Evolutionary conservation across 2,888 invertebrate genomes (phyloP), one percentile per base, ranked within the genome.

Genomic region (Lycia hirtaria): DNA sequence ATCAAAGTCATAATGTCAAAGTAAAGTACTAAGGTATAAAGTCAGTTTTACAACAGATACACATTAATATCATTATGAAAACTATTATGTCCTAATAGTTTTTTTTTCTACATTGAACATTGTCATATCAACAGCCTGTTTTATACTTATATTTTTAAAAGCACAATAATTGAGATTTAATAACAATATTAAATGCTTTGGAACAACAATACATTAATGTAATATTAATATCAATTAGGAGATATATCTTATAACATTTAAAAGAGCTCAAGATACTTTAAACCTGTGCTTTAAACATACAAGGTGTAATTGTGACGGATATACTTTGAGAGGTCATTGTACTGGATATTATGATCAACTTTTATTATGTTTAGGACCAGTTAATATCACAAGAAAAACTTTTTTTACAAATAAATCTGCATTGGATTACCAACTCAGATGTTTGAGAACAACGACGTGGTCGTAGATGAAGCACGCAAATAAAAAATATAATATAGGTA

Each of bases 171-270:
- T 12, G 17, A 20, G 9, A 35, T 10, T 38, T 15, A 47, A 7
- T 17, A 60, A 67, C 52, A 52, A 45, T 19, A 56, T 49, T 85
- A 86, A 87, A 87, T 86, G 87, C 87, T 82, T 82, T 80, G 78
- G 78, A 78, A 81, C 75, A 72, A 71, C 67, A 55, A 59, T 49
- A 53, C 24, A 47, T 44, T 38, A 28, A 33, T 43, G 32, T 28
- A 37, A 40, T 28, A 45, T 22, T 50, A 50, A 45, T 56, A 48
- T 50, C 22, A 53, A 40, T 17, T 41, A 51, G 14, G 45, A 50
- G 40, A 50, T 9, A 47, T 19, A 32, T 33, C 41, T 26, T 52
- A 51, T 10, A 15, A 33, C 7, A 12, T 22, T 38, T n/a, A 10
- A 12, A 15, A 15, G 20, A 41, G 6, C 38, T 37, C 6, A 5